phyloP scores from a whole-genome alignment of 2,797 vertebrate genomes.

The Ctenochaetus hawaiiensis region DNA sequence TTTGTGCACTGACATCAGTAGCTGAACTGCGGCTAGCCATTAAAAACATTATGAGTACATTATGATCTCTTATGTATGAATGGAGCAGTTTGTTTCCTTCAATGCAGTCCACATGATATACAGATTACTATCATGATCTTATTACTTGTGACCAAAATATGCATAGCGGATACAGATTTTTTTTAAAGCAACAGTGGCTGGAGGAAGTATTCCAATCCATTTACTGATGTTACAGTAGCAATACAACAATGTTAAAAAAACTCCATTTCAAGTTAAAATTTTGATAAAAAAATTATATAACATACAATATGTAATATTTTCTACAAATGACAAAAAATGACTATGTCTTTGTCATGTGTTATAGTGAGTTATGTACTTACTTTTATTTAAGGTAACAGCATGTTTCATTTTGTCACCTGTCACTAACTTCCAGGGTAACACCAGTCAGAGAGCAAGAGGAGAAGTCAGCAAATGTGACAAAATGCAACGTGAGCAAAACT shows the following conservation, averaged over 20 bases:
- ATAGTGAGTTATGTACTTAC: no score
- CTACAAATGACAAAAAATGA: no score
- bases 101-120: constrained; percentile 1
- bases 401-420: no score
- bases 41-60: constrained; percentile 30
- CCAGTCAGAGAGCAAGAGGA: no score
- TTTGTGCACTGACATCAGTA: constrained; percentile 67
- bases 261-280: background rate
- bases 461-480: no score
- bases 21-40: constrained; percentile 38
- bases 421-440: no score
- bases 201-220: background rate
- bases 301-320: background rate
- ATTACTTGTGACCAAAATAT: background rate
- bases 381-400: no score
- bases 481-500: no score
- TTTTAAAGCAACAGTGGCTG: background rate
- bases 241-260: background rate
- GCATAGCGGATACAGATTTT: background rate
- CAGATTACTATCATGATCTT: background rate
- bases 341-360: no score
- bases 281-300: background rate
- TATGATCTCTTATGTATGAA: constrained; percentile 39
- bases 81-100: constrained; percentile 30
- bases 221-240: background rate